A percentile compares a stretch with the other conserved stretches of the same genome.
These are phyloP conservation scores for Triplophysa siluroides DNA, from an alignment of 2,113 vertebrate genomes.

Conservation along the genomic window DNA sequence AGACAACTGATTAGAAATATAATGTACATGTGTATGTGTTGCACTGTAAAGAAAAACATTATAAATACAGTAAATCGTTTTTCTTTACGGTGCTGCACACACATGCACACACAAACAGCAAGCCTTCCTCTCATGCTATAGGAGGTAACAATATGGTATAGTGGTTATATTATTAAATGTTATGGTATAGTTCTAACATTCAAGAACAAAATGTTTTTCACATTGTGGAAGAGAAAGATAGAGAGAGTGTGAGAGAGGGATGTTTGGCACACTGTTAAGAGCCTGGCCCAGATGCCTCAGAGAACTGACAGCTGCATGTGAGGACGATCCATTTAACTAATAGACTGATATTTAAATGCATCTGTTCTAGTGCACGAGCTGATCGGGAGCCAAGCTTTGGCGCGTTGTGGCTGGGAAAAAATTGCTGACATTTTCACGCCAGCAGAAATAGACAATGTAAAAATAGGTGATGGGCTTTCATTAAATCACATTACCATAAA, in stretches of 20 bases:
- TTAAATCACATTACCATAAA: constrained; percentile 57
- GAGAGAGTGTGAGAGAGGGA: neutral
- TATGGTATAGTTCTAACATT: constrained; percentile 3
- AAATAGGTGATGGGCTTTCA: constrained; percentile 65
- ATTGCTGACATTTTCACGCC: constrained; percentile 70
- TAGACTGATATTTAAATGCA: constrained; percentile 72
- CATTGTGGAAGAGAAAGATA: constrained; percentile 3
- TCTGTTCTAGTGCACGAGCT: constrained; percentile 65
- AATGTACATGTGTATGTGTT: too few relatives aligned
- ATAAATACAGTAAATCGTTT: too few relatives aligned
- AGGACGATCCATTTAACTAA: constrained; percentile 74
- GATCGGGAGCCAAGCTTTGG: constrained; percentile 46
- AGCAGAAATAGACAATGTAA: constrained; percentile 62
- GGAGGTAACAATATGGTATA: too few relatives aligned
- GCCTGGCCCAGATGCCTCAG: constrained; percentile 63
- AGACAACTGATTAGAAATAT: too few relatives aligned
- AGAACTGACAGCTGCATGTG: constrained; percentile 71
- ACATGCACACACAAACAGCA: too few relatives aligned
- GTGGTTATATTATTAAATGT: neutral
- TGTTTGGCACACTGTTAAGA: constrained; percentile 35
- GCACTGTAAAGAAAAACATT: too few relatives aligned
- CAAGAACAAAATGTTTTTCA: constrained; percentile 12
- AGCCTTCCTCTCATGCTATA: too few relatives aligned
- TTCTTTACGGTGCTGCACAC: too few relatives aligned
- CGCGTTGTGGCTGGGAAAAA: constrained; percentile 56